Base-by-base conservation (phyloP, 2,113 vertebrate genomes). In the Percina caprodes region DNA sequence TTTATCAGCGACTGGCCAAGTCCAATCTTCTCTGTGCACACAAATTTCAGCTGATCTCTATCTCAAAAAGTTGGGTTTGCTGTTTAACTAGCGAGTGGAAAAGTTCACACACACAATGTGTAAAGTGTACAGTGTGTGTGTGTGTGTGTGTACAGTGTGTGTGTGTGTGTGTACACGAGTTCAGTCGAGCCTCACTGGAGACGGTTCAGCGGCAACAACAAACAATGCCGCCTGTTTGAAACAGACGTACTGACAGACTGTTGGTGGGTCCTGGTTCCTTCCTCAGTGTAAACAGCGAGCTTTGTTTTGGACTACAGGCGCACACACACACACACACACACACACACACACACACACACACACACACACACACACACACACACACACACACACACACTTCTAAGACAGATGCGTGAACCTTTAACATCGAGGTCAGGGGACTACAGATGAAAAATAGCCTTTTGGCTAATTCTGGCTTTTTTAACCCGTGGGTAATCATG, bases 211-310 rank as follows among this genome's bases (percentile, higher is more conserved):
- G 58, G 67, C 46, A 63, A 61, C 76, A 58, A 48, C 76, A 80
- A 77, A 83, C 80, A 83, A 68, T 21, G 77, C 30, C n/a, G 72
- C 61, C 75, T 65, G 74, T 70, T 19, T 23, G 65, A 82, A 33
- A 71, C 59, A 7, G 55, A 62, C 67, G 23, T 24, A 61, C 48
- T 61, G 18, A 56, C 66, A 1, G 33, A 3, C 48, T 3, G 72
- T 13, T 48, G 74, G 52, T 42, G 19, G 58, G 61, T 61, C 54
- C 24, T 67, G 13, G 55, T 69, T 73, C 72, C 62, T 9, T 74
- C 70, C 75, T 66, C 69, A 11, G 52, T 6, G 16, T 30, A 51
- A 63, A 79, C 71, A 66, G 10, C 11, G 12, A 23, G 63, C 49
- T 63, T 65, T 66, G 54, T 76, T 74, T 60, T 18, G 11, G 30